These are phyloP conservation scores for Camelus dromedarius DNA, from an alignment of 2,113 vertebrate species.

Conservation along the genomic window DNA sequence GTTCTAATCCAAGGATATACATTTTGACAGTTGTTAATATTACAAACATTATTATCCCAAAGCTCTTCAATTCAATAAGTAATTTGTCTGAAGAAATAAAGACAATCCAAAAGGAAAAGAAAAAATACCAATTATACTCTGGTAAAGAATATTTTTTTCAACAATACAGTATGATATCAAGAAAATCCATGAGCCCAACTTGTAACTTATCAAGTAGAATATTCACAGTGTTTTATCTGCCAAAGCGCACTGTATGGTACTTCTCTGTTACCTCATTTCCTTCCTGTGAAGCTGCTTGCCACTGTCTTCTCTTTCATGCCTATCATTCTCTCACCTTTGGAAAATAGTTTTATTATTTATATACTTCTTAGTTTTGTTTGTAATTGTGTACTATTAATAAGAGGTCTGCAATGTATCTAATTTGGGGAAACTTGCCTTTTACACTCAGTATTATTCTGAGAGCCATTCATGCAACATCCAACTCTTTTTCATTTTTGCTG, in stretches of 20 bases:
- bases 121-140: neutral
- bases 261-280: neutral
- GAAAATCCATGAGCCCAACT: neutral
- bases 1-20: neutral
- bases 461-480: neutral
- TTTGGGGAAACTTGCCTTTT: neutral
- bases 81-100: neutral
- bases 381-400: neutral
- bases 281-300: neutral
- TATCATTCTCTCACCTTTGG: neutral
- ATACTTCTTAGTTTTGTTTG: neutral
- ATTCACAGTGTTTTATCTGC: neutral
- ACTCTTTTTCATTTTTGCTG: neutral
- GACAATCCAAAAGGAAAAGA: neutral
- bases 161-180: neutral
- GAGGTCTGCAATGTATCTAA: neutral
- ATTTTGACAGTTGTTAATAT: neutral
- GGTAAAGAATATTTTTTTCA: neutral
- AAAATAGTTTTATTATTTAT: neutral
- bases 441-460: neutral
- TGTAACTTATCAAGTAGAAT: neutral
- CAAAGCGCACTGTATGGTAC: neutral
- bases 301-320: neutral
- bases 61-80: neutral
- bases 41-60: neutral